Base-by-base conservation (phyloP, 2,113 vertebrate genomes). In the Cariama cristata region DNA sequence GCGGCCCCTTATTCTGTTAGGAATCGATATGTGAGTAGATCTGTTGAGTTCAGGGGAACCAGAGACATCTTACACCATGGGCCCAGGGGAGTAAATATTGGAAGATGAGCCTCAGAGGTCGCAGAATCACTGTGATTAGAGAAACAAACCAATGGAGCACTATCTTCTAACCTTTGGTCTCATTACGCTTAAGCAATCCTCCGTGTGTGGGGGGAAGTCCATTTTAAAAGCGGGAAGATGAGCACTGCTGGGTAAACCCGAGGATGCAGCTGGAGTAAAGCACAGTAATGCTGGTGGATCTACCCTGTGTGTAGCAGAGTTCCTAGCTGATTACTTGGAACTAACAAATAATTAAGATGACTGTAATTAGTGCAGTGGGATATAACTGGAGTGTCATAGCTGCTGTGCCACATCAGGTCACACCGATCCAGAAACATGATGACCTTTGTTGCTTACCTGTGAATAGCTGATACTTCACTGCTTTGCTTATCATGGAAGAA, bases 151-250 rank as follows among this genome's bases (percentile, higher is more conserved):
- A 56, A 6, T 52, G 69, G 32, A 81, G 56, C 66, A 6, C 58
- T 87, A 72, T 89, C 81, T 79, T 28, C 85, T 95, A 40, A 96
- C 93, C 95, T 88, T 97, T 95, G 81, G 62, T 88, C 91, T 94
- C 66, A 12, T 79, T 42, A 18, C 1, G 4, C 73, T 95, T 86
- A n/a, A 66, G 91, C 97, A 96, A 95, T n/a, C 14, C 62, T 90
- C 55, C 7, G 17, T 69, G 59, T 26, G 60, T 21, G 14, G 28
- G 30, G 60, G 28, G 20, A 47, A 55, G 60, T 3, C 68, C 55
- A 7, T 38, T 86, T 56, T 44, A 45, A 2, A 9, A 76, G 44
- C 5, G 3, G 52, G 64, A 55, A 63, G 73, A 17, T n/a, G 68
- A 79, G 44, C 28, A 21, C 66, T 49, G 6, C 45, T 73, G 86